Evolutionary conservation across 2,888 invertebrate species (phyloP).

Genomic region (Drosophila vallismaia): DNA sequence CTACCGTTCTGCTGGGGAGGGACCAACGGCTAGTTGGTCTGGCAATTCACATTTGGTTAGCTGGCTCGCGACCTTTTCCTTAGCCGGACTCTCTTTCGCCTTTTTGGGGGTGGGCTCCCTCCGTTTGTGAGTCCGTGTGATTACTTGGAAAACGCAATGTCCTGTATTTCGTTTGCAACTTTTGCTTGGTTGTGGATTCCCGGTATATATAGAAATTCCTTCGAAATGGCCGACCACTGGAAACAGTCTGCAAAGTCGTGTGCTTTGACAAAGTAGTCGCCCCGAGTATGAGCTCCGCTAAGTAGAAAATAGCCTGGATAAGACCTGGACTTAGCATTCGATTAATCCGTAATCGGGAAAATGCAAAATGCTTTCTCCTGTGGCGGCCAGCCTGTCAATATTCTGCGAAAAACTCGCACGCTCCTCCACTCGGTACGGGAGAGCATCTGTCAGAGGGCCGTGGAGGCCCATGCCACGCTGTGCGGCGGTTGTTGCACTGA

Average conservation of each 20-base stretch:
- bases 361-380: slow-evolving; percentile 58
- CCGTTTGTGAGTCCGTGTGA: slow-evolving; percentile 24
- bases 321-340: neutral
- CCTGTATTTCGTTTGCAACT: slow-evolving; percentile 74
- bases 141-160: slow-evolving; percentile 68
- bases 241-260: slow-evolving; percentile 57
- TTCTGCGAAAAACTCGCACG: slow-evolving; percentile 45
- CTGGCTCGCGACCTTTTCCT: slow-evolving; percentile 21
- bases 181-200: slow-evolving; percentile 51
- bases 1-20: slow-evolving; percentile 7
- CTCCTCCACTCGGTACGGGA: slow-evolving; percentile 49
- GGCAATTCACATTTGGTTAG: slow-evolving; percentile 11
- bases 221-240: slow-evolving; percentile 47
- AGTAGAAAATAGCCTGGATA: neutral
- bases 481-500: slow-evolving; percentile 27
- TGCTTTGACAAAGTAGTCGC: slow-evolving; percentile 30
- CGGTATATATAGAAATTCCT: slow-evolving; percentile 63
- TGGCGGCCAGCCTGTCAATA: slow-evolving; percentile 40
- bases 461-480: slow-evolving; percentile 13
- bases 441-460: slow-evolving; percentile 65
- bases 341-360: slow-evolving; percentile 14
- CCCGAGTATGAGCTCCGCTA: slow-evolving; percentile 5
- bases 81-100: slow-evolving; percentile 10
- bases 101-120: slow-evolving; percentile 8
- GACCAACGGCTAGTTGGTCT: slow-evolving; percentile 51